Evolutionary conservation across 2,113 vertebrate genomes (phyloP).

Genomic region (Montifringilla adamsi): DNA sequence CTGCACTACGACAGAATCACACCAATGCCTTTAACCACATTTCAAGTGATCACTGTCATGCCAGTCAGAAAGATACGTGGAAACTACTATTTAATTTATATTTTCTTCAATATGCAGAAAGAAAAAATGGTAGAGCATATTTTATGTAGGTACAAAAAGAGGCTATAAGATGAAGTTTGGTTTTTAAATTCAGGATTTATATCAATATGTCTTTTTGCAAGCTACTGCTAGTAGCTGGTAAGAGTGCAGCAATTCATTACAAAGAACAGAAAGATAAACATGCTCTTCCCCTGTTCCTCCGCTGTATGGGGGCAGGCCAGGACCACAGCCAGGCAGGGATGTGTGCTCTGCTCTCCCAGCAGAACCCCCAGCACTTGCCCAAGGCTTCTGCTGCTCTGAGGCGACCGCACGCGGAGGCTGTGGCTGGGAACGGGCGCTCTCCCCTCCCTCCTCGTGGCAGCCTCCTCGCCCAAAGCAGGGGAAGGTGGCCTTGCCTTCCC

Average conservation of each 20-base stretch:
- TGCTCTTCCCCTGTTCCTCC: background rate
- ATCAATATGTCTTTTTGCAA: background rate
- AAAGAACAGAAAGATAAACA: background rate
- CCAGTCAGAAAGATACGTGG: background rate
- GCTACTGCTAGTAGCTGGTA: background rate
- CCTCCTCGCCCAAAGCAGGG: accelerated
- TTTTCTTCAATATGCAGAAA: background rate
- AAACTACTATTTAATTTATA: background rate
- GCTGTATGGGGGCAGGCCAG: too few relatives aligned
- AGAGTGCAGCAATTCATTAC: background rate
- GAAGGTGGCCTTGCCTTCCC: background rate
- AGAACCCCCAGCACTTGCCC: background rate
- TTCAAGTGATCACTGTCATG: background rate
- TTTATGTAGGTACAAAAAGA: background rate
- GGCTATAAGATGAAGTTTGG: background rate
- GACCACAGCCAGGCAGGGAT: background rate
- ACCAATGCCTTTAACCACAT: background rate
- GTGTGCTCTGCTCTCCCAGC: accelerated
- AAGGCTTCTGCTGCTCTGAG: background rate
- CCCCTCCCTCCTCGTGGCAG: background rate
- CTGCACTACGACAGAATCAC: background rate
- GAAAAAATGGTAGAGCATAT: background rate
- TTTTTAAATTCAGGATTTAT: background rate
- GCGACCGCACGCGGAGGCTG: accelerated
- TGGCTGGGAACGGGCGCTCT: accelerated